Conservation (phyloP, 37 sponge, comb jelly and placozoan species). For the Chondrilla cf. caribensis region DNA sequence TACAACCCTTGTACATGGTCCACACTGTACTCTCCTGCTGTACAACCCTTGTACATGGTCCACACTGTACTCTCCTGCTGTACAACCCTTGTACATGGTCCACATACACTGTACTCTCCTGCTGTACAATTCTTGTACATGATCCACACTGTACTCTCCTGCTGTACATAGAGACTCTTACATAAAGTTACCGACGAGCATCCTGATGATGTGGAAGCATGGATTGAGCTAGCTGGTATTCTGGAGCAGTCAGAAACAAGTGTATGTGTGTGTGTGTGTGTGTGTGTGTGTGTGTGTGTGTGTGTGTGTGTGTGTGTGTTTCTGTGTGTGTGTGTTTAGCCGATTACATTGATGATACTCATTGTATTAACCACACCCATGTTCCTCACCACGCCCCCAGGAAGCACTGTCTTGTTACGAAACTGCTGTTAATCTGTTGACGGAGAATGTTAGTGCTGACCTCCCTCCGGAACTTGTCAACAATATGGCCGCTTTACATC, state of each 20-base stretch:
- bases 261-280: slow-evolving; percentile 24
- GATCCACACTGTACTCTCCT: too few relatives aligned
- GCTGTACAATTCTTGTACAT: too few relatives aligned
- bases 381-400: not conserved
- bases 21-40: too few relatives aligned
- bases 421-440: slow-evolving; percentile 77
- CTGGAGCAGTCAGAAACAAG: slow-evolving; percentile 68
- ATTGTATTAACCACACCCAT: too few relatives aligned
- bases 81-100: too few relatives aligned
- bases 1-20: too few relatives aligned
- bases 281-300: not conserved
- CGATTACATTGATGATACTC: not conserved
- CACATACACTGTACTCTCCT: too few relatives aligned
- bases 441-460: slow-evolving; percentile 72
- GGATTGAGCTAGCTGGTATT: slow-evolving; percentile 96
- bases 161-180: slow-evolving; percentile 28
- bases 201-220: slow-evolving; percentile 98
- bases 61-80: too few relatives aligned
- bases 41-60: too few relatives aligned
- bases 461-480: slow-evolving; percentile 95
- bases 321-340: too few relatives aligned
- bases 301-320: too few relatives aligned
- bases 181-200: slow-evolving; percentile 81
- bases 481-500: slow-evolving; percentile 85
- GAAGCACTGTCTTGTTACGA: slow-evolving; percentile 82